A percentile compares a stretch with the other conserved stretches of the same genome.
phyloP scores from a whole-genome alignment of 2,797 vertebrate species.

The Monodelphis domestica region DNA sequence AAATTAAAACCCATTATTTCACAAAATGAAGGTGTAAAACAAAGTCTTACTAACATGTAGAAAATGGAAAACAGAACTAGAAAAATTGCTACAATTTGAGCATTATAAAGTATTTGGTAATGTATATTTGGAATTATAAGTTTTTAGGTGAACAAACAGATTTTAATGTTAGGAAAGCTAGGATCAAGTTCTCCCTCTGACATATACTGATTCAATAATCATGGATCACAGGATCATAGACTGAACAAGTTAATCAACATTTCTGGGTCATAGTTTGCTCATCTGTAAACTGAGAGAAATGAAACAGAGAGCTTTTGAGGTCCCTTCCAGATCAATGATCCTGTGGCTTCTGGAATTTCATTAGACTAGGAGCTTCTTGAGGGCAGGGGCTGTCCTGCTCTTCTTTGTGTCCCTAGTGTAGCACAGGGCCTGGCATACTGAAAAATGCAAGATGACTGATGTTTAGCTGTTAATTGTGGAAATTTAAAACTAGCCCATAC shows the following conservation, averaged over 20 bases:
- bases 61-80: conserved; percentile 37
- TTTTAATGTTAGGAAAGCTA: not conserved
- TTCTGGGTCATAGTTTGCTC: not conserved
- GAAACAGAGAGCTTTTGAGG: not conserved
- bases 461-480: not conserved
- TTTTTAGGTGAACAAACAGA: conserved; percentile 13
- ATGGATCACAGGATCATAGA: not conserved
- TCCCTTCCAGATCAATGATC: not conserved
- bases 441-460: not conserved
- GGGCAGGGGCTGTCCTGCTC: not conserved
- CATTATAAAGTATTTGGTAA: conserved; percentile 10
- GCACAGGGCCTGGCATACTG: not conserved
- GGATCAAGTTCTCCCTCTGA: not conserved
- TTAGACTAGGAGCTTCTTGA: not conserved
- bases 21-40: conserved; percentile 29
- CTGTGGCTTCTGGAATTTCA: not conserved
- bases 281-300: not conserved
- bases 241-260: not conserved
- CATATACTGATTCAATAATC: not conserved
- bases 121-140: conserved; percentile 21
- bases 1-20: conserved; percentile 52
- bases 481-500: no score
- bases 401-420: not conserved
- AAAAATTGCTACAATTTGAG: conserved; percentile 46
- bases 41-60: conserved; percentile 23